Evolutionary conservation across 2,888 invertebrate genomes (phyloP), one percentile per base, ranked within the genome.

Genomic region (Colostygia pectinataria): DNA sequence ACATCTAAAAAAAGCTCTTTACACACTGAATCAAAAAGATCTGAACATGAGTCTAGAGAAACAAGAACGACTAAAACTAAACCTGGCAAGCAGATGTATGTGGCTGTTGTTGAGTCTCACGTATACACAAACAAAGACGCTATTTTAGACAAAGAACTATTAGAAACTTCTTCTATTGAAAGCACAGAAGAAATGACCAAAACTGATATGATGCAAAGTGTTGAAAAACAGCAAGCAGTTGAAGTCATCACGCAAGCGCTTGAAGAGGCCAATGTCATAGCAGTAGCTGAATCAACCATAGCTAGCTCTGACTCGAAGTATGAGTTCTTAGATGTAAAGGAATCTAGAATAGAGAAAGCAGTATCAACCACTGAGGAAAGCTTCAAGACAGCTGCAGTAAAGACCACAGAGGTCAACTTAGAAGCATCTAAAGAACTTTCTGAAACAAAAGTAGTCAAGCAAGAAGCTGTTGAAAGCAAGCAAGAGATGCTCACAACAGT

Each of bases 71-170:
- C 58, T 5, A 67, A 58, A 47, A 44, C 61, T 1, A 67, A 67
- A 44, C 58, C 74, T 4, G 76, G 68, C 2, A 75, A 71, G n/a
- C 78, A 76, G 48, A 85, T 71, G 38, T 90, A 89, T 32, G 55
- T 85, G 29, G 89, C 88, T 1, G 75, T 83, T 24, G 88, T 89
- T n/a, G 85, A 90, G 57, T 71, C 90, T 2, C 90, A 90, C 44
- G 81, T 84, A 4, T 89, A 83, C 14, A 87, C 89, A 2, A 88
- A 89, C 29, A 77, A 77, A 63, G 80, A 88, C 36, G 77, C 80
- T 1, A 82, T 90, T 36, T 74, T 85, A 33, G 77, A n/a, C n/a
- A n/a, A 82, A 59, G 77, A 78, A 54, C 65, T 76, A 42, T 73
- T 78, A 10, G 77, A 83, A 64, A 74, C 68, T 13, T 65, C 71